Conservation (phyloP, 2,113 vertebrate genomes). For the Rafetus swinhoei region DNA sequence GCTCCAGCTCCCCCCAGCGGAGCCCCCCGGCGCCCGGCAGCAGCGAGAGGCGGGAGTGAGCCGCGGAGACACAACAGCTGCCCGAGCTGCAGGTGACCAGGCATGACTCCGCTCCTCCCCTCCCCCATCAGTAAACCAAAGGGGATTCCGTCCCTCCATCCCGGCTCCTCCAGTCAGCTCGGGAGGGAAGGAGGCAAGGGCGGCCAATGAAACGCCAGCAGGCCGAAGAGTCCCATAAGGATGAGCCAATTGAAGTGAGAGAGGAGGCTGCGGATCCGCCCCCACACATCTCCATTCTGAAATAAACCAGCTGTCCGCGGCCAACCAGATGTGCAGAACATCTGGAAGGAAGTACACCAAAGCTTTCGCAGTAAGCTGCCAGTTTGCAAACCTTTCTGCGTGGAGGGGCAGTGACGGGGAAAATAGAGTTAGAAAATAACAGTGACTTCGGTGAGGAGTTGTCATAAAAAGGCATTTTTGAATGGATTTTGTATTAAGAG, state of each 20-base stretch:
- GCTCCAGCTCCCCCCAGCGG: too few relatives aligned
- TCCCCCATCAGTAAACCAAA: conserved; percentile 10
- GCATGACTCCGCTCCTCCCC: neutral
- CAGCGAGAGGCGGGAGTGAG: neutral
- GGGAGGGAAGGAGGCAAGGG: neutral
- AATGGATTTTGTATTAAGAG: neutral
- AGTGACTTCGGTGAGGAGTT: too few relatives aligned
- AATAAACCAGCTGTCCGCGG: neutral
- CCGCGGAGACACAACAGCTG: too few relatives aligned
- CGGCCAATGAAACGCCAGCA: conserved; percentile 52
- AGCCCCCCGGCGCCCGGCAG: too few relatives aligned
- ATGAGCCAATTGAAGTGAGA: conserved; percentile 57
- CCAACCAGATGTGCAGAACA: neutral
- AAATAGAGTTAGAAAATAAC: too few relatives aligned
- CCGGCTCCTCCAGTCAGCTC: conserved; percentile 63
- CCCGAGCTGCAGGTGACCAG: neutral
- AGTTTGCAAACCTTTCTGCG: neutral
- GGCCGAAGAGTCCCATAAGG: neutral
- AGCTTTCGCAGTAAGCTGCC: neutral
- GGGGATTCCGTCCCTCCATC: conserved; percentile 30
- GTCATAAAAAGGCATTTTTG: neutral
- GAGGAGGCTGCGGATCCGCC: conserved; percentile 51
- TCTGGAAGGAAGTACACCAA: neutral
- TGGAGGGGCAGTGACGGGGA: neutral
- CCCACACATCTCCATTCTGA: neutral